Conservation (phyloP, 2,888 invertebrate species). For the Mesopsocus fuscifrons region DNA sequence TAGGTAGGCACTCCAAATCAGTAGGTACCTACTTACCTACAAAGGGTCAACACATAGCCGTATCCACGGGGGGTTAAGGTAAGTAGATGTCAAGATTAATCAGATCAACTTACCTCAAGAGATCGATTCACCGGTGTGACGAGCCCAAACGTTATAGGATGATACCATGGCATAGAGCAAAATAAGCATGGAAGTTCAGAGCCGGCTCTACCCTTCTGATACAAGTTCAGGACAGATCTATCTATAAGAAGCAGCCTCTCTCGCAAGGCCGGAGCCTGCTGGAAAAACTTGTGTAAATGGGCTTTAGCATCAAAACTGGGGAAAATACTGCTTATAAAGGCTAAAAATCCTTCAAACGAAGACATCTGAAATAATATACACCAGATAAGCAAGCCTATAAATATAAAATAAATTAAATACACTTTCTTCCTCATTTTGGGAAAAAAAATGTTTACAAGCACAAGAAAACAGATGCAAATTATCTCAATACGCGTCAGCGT, state of each 20-base stretch:
- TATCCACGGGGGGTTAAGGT: no score
- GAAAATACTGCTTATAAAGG: not conserved
- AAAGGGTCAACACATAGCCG: no score
- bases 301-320: not conserved
- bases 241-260: conserved; percentile 2
- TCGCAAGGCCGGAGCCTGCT: conserved; percentile 1
- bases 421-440: no score
- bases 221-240: not conserved
- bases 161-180: not conserved
- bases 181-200: not conserved
- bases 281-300: conserved; percentile 1
- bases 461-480: no score
- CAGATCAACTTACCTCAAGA: conserved; percentile 5
- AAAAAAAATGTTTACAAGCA: no score
- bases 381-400: not conserved
- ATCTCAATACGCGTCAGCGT: no score
- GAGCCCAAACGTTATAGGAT: conserved; percentile 5
- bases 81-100: no score
- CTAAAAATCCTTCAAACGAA: not conserved
- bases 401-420: no score
- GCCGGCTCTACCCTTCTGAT: not conserved
- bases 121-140: not conserved
- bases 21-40: no score
- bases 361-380: conserved; percentile 4
- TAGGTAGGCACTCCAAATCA: no score